Conservation (phyloP, 2,113 vertebrate genomes). For the Scortum barcoo region DNA sequence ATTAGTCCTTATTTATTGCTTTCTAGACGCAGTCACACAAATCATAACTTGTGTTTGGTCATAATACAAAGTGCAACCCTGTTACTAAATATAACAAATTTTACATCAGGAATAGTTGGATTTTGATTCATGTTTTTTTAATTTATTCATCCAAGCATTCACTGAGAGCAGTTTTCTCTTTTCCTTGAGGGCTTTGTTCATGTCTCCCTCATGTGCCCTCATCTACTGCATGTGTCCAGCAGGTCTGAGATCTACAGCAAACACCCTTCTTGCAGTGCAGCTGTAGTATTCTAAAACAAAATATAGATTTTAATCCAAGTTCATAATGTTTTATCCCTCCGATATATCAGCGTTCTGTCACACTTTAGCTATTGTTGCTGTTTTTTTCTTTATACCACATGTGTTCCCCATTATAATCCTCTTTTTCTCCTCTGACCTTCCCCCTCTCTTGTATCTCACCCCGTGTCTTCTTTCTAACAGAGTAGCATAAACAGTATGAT, state of each 20-base stretch:
- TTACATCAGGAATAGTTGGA: background rate
- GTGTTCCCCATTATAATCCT: background rate
- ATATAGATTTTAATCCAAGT: slow-evolving; percentile 12
- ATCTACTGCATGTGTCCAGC: background rate
- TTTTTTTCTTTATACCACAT: background rate
- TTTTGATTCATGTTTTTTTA: background rate
- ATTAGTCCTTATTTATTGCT: background rate
- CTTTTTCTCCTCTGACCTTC: background rate
- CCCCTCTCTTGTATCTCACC: background rate
- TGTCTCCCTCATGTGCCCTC: background rate
- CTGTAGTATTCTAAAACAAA: background rate
- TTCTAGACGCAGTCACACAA: background rate
- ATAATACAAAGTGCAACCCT: background rate
- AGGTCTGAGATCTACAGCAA: background rate
- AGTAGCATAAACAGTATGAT: slow-evolving; percentile 96
- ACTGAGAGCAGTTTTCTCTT: background rate
- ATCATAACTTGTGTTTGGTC: background rate
- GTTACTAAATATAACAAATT: background rate
- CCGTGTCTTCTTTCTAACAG: slow-evolving; percentile 76
- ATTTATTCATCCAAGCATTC: background rate
- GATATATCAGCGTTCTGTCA: slow-evolving; percentile 26
- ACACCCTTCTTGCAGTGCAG: background rate
- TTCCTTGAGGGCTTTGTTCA: background rate
- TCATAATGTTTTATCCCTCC: slow-evolving; percentile 17
- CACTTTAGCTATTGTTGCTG: background rate